Conservation (phyloP, 2,888 invertebrate species). For the Abrostola triplasia region DNA sequence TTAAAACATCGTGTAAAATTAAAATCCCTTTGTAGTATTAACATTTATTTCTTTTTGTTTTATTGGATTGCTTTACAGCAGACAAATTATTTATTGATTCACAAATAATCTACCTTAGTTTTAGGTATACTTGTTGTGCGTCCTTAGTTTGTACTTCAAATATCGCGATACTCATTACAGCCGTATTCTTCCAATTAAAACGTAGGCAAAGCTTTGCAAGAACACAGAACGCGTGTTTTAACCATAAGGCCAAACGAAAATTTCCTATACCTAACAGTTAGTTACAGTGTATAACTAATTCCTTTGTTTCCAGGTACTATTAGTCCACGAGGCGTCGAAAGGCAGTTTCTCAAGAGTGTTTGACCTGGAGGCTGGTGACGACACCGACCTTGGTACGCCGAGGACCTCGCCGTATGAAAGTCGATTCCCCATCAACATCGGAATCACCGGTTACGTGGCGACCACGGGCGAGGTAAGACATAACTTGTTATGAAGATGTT, state of each 20-base stretch:
- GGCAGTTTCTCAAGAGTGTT: constrained; percentile 98
- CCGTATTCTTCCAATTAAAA: no score
- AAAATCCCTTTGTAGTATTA: constrained; percentile 19
- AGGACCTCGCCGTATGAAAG: constrained; percentile 96
- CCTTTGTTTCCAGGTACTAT: constrained; percentile 90
- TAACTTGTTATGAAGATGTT: not conserved
- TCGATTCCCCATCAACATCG: constrained; percentile 97
- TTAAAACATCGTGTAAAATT: constrained; percentile 24
- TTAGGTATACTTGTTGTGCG: not conserved
- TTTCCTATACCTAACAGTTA: no score
- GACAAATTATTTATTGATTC: not conserved
- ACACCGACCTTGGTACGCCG: constrained; percentile 93
- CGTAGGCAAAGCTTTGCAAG: no score
- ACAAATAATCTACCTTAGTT: not conserved
- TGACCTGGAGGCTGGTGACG: constrained; percentile 97
- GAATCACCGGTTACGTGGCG: constrained; percentile 98
- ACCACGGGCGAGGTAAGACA: constrained; percentile 96
- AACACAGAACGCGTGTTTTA: no score
- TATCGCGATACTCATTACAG: no score
- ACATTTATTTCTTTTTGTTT: constrained; percentile 8
- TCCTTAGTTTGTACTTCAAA: no score
- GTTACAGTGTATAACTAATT: not conserved
- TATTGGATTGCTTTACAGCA: not conserved
- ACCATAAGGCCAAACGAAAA: no score
- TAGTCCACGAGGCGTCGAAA: constrained; percentile 96